Base-by-base conservation (phyloP, 2,888 invertebrate species). In the Aplocera efformata region DNA sequence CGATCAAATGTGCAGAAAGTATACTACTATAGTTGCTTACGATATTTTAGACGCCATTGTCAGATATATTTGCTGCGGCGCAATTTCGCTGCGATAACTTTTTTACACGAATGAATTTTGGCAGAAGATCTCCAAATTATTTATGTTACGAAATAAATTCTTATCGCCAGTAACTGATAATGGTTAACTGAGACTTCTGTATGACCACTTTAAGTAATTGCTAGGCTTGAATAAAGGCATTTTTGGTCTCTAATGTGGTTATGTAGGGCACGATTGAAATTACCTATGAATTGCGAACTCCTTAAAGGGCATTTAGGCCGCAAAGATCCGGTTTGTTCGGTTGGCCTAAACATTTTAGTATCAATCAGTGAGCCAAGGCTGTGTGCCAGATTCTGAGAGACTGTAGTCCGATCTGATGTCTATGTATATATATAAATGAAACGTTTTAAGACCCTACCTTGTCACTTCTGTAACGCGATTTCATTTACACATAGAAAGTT, bases 241-340 rank as follows among this genome's bases (percentile, higher is more conserved):
- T 51, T 46, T 31, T 33, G 33, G 30, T 34, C 33, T 51, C 48
- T 46, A 69, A 69, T 71, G 61, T 63, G 45, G 58, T 51, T 59
- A 71, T 68, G 60, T 73, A 60, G 73, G 72, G 49, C 72, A 68
- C 49, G 47, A 64, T n/a, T n/a, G n/a, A n/a, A n/a, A 62, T 63
- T 58, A 63, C 56, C 59, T 65, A 63, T 62, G 67, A 68, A 76
- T 72, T 72, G 68, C 65, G 45, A 69, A 67, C 69, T 73, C 76
- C 70, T 76, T 62, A 68, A 72, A 67, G 69, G 72, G 73, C 69
- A 67, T 79, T 78, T 70, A 75, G 79, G 75, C 62, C 80, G 67
- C 53, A 57, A 53, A 68, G 69, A 81, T 82, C 85, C 83, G 81
- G 84, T 82, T 77, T 60, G 65, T 64, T 60, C 55, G 58, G 63